A percentile compares a stretch with the other conserved stretches of the same genome.
Conservation (phyloP, 2,113 vertebrate species). For the Cyanoramphus novaezelandiae region DNA sequence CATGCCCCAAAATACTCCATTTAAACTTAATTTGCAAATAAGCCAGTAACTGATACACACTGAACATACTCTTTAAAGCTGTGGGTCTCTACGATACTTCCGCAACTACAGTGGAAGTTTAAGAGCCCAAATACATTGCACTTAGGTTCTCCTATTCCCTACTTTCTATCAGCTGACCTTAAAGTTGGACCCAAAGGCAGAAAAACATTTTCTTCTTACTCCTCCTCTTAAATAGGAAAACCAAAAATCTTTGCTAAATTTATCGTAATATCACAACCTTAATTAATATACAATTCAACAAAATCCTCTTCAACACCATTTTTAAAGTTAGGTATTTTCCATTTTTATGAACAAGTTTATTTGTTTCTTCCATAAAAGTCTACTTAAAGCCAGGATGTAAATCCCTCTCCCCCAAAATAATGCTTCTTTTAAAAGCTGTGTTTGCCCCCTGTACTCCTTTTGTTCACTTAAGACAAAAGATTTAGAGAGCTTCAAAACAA, state of each 20-base stretch:
- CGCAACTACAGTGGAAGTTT: not conserved
- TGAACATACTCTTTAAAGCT: not conserved
- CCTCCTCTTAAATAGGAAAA: not conserved
- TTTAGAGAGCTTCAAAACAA: not conserved
- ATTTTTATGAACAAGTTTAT: not conserved
- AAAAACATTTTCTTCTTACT: not conserved
- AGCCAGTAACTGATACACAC: not conserved
- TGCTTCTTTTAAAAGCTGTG: not conserved
- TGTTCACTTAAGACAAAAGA: not conserved
- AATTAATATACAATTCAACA: not conserved
- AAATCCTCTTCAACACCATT: not conserved
- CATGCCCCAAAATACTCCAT: not conserved
- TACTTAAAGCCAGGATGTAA: not conserved
- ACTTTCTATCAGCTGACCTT: not conserved
- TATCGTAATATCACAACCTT: not conserved
- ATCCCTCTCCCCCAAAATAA: accelerated
- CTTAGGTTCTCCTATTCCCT: accelerated
- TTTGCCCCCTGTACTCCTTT: not conserved
- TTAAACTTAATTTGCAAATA: not conserved
- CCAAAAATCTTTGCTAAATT: not conserved
- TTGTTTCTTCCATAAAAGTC: not conserved
- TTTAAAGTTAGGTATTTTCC: not conserved
- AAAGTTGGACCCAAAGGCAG: not conserved
- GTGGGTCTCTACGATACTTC: not conserved
- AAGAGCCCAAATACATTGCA: not conserved